These are phyloP conservation scores for Hoplodrina blanda DNA, from an alignment of 2,888 invertebrate species.

Conservation along the genomic window DNA sequence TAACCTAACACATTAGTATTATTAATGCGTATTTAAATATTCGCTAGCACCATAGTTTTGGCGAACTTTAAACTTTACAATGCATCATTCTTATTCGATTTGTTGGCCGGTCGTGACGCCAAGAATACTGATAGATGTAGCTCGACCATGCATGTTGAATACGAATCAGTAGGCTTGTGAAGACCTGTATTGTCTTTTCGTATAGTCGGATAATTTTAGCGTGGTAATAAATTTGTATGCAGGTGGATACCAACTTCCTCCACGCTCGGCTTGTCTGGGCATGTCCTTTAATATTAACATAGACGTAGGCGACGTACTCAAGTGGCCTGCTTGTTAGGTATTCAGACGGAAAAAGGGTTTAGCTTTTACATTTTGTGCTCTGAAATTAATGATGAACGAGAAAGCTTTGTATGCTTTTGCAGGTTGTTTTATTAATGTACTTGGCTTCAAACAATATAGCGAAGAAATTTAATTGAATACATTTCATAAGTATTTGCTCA, in stretches of 20 bases:
- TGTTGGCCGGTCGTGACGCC: slow-evolving; percentile 70
- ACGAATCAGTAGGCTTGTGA: slow-evolving; percentile 55
- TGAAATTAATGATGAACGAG: slow-evolving; percentile 41
- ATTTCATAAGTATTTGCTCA: background rate
- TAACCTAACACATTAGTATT: slow-evolving; percentile 67
- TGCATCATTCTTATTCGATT: slow-evolving; percentile 82
- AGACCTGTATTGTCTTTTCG: slow-evolving; percentile 65
- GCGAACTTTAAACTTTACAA: slow-evolving; percentile 81
- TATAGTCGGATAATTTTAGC: slow-evolving; percentile 73
- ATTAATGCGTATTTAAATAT: slow-evolving; percentile 71
- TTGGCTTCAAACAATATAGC: background rate
- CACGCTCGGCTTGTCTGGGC: slow-evolving; percentile 76
- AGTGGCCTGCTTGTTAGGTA: slow-evolving; percentile 57
- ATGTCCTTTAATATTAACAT: slow-evolving; percentile 81
- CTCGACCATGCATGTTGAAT: slow-evolving; percentile 65
- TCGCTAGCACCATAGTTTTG: slow-evolving; percentile 77
- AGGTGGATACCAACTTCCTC: slow-evolving; percentile 78
- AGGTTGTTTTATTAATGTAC: slow-evolving; percentile 29
- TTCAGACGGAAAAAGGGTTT: slow-evolving; percentile 64
- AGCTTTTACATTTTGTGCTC: slow-evolving; percentile 39
- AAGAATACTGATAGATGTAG: slow-evolving; percentile 83
- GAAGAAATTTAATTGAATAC: background rate
- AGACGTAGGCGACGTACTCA: slow-evolving; percentile 61
- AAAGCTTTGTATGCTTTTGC: slow-evolving; percentile 26
- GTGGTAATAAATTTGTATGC: slow-evolving; percentile 85